A percentile compares a stretch with the other conserved stretches of the same genome.
phyloP scores from a whole-genome alignment of 1,140 invertebrate genomes.

The Drosophila dunni region DNA sequence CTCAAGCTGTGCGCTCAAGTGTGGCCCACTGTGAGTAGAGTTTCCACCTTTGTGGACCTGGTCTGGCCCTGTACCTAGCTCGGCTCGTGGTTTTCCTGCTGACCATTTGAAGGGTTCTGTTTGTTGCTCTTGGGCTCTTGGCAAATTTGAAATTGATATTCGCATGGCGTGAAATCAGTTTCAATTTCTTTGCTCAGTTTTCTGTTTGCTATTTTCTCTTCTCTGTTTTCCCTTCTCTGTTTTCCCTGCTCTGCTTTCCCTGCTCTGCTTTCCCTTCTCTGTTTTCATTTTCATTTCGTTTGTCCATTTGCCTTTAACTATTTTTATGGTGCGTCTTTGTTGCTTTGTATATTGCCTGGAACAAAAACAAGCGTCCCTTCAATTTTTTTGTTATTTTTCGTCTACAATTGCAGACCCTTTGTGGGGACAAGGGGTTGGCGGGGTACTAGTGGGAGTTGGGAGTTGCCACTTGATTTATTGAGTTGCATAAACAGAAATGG shows the following conservation, averaged over 20 bases:
- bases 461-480: conserved; percentile 78
- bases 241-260: background rate
- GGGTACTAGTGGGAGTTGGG: background rate
- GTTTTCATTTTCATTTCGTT: conserved; percentile 52
- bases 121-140: conserved; percentile 50
- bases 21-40: conserved; percentile 14
- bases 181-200: conserved; percentile 45
- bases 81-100: background rate
- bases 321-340: conserved; percentile 65
- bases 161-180: conserved; percentile 77
- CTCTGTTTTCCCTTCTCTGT: conserved; percentile 1
- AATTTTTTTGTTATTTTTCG: background rate
- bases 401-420: conserved; percentile 22
- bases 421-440: background rate
- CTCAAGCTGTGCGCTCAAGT: conserved; percentile 42
- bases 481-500: conserved; percentile 84
- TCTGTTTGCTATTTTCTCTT: background rate
- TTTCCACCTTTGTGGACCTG: conserved; percentile 8
- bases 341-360: conserved; percentile 49
- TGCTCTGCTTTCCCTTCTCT: conserved; percentile 7
- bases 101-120: conserved; percentile 26
- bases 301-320: conserved; percentile 58
- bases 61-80: background rate
- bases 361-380: conserved; percentile 18
- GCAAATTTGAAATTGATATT: conserved; percentile 84